Evolutionary conservation across 2,888 invertebrate species (phyloP).

Genomic region (Sinopyrophorus schimmeli): DNA sequence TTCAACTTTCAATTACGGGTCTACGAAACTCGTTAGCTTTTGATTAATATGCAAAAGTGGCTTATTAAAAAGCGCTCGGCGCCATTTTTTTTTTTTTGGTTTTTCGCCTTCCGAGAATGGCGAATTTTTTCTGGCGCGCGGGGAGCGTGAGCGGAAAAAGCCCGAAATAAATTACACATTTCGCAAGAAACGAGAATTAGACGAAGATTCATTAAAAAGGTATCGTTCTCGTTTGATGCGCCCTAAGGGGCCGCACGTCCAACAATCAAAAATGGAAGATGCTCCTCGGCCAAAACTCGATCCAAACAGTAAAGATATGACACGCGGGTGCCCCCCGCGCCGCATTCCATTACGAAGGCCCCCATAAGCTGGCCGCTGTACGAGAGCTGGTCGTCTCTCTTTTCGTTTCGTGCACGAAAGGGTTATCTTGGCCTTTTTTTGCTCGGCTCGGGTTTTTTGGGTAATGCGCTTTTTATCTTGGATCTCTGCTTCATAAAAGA

Average conservation of each 20-base stretch:
- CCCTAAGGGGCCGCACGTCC: slow-evolving; percentile 25
- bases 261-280: slow-evolving; percentile 22
- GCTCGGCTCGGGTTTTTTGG: slow-evolving; percentile 20
- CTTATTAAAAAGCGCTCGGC: too few species aligned
- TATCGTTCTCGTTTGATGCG: too few species aligned
- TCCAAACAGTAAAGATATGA: slow-evolving; percentile 36
- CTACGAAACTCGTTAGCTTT: too few species aligned
- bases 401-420: slow-evolving; percentile 3
- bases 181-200: too few species aligned
- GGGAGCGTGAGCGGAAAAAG: too few species aligned
- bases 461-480: slow-evolving; percentile 28
- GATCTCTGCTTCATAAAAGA: slow-evolving; percentile 19
- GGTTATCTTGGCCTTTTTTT: slow-evolving; percentile 13
- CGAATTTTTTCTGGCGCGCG: too few species aligned
- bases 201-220: too few species aligned
- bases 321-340: slow-evolving; percentile 35
- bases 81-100: too few species aligned
- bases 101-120: too few species aligned
- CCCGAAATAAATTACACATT: too few species aligned
- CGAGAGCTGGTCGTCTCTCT: slow-evolving; percentile 4
- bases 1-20: too few species aligned
- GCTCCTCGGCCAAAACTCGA: slow-evolving; percentile 27
- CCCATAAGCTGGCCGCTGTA: slow-evolving; percentile 1
- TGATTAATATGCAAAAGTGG: too few species aligned
- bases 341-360: slow-evolving; percentile 33